Conservation (phyloP, 2,113 vertebrate species). For the Dipodomys ordii region DNA sequence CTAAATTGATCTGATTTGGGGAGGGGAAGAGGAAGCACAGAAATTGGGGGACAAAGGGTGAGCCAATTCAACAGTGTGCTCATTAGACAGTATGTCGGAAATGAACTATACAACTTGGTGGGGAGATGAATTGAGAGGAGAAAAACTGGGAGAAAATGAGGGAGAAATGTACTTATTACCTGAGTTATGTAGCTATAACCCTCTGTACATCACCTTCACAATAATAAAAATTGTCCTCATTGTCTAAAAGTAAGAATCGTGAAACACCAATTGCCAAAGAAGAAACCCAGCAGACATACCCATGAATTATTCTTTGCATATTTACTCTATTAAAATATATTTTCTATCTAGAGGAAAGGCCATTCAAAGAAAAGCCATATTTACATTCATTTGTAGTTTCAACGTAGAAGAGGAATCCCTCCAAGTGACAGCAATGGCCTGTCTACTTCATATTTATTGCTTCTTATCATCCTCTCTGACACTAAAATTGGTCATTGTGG, state of each 20-base stretch:
- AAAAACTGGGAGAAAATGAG: too few relatives aligned
- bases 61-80: too few relatives aligned
- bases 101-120: too few relatives aligned
- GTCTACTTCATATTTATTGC: background rate
- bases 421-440: background rate
- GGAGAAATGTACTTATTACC: too few relatives aligned
- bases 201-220: too few relatives aligned
- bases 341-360: slow-evolving; percentile 32
- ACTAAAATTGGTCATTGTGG: slow-evolving; percentile 5
- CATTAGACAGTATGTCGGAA: too few relatives aligned
- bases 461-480: slow-evolving; percentile 32
- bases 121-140: too few relatives aligned
- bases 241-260: slow-evolving; percentile 28
- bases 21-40: too few relatives aligned
- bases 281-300: background rate
- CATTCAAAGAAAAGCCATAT: background rate
- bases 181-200: too few relatives aligned
- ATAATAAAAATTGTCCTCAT: background rate
- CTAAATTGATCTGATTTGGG: too few relatives aligned
- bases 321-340: background rate
- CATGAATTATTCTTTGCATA: slow-evolving; percentile 15
- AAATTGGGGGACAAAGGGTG: too few relatives aligned
- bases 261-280: background rate
- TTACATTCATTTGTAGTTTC: slow-evolving; percentile 28
- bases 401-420: background rate